Conservation (phyloP, 2,797 vertebrate genomes). For the Discoglossus pictus region DNA sequence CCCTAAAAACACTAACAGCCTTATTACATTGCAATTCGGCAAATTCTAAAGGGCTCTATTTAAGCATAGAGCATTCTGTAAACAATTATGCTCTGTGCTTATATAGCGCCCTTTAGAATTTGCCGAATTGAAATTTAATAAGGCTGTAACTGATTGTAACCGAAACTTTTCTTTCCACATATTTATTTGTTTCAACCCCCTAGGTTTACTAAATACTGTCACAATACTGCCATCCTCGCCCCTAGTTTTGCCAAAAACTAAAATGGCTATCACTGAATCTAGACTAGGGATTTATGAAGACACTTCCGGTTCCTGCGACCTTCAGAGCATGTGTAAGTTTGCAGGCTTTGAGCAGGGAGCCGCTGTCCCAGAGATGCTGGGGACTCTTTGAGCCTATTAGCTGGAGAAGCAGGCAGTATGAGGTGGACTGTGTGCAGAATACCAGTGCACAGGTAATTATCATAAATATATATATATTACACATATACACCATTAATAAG, state of each 20-base stretch:
- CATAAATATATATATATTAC: background rate
- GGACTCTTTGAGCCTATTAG: background rate
- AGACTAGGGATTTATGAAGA: rapidly evolving
- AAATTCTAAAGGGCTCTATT: too few species aligned
- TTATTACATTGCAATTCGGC: too few species aligned
- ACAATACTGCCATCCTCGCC: too few species aligned
- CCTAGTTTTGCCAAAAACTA: constrained; percentile 23
- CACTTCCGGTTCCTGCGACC: constrained; percentile 40
- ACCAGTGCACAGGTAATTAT: constrained; percentile 11
- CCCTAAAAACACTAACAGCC: too few species aligned
- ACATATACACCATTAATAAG: background rate
- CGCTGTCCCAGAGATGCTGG: background rate
- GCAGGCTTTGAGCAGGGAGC: background rate
- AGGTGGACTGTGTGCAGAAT: background rate
- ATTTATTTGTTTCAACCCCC: too few species aligned
- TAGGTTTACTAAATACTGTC: too few species aligned
- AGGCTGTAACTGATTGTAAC: too few species aligned
- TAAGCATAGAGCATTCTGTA: too few species aligned
- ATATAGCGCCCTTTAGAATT: too few species aligned
- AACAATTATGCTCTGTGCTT: too few species aligned
- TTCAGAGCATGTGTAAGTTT: constrained; percentile 38
- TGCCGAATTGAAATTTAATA: too few species aligned
- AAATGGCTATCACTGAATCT: constrained; percentile 1
- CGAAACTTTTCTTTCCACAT: too few species aligned
- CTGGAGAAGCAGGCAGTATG: background rate